Evolutionary conservation across 2,113 vertebrate species (phyloP).

Genomic region (Myotis davidii): DNA sequence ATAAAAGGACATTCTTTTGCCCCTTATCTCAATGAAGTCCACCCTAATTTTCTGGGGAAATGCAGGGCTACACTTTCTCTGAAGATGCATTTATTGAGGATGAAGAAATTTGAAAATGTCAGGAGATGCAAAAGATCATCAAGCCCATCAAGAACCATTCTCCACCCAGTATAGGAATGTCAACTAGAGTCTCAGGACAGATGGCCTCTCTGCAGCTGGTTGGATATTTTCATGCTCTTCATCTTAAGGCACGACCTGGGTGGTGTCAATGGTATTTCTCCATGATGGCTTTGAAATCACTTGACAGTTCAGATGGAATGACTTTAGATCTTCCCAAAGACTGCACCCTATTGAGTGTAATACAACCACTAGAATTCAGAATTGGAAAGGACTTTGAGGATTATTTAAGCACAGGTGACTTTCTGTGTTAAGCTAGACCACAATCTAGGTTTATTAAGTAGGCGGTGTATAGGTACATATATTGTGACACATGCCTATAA

Average conservation of each 20-base stretch:
- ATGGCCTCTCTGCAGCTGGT: slow-evolving; percentile 62
- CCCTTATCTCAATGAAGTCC: neutral
- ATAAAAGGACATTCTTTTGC: neutral
- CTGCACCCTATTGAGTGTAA: neutral
- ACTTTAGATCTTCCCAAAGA: neutral
- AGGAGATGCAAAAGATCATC: neutral
- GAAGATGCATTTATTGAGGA: neutral
- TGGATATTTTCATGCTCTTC: slow-evolving; percentile 35
- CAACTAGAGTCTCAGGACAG: slow-evolving; percentile 50
- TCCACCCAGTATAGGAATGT: slow-evolving; percentile 67
- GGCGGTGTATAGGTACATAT: neutral
- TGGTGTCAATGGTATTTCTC: slow-evolving; percentile 16
- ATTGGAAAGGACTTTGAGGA: neutral
- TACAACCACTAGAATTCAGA: neutral
- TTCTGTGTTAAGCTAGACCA: neutral
- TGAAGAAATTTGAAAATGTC: neutral
- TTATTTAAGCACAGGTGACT: neutral
- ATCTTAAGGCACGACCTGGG: slow-evolving; percentile 31
- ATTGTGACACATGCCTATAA: neutral
- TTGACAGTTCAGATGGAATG: slow-evolving; percentile 29
- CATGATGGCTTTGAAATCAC: neutral
- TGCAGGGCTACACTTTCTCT: neutral
- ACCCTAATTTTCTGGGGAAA: neutral
- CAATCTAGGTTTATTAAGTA: neutral
- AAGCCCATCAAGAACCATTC: neutral